Percentiles rank a stretch among this genome's conserved stretches.
Evolutionary conservation across 2,113 vertebrate genomes (phyloP).

Genomic region (Ptilorrhoa leucosticta): DNA sequence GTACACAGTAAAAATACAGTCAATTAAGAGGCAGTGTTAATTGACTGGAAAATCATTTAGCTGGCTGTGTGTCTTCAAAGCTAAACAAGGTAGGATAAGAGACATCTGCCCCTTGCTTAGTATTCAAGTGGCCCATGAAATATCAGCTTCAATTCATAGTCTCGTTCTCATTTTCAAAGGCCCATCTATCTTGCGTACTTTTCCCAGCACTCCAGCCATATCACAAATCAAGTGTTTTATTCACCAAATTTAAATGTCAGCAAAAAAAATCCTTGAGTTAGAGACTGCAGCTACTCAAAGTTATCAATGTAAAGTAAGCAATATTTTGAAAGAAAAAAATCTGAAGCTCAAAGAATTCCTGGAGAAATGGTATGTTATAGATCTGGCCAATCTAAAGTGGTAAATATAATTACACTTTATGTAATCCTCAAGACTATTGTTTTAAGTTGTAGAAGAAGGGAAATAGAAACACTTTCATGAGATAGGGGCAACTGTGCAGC

Average conservation of each 20-base stretch:
- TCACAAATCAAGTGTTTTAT: neutral
- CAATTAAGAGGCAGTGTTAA: slow-evolving; percentile 20
- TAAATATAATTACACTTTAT: neutral
- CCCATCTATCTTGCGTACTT: neutral
- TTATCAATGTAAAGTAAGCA: neutral
- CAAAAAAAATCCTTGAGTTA: neutral
- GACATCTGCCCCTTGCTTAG: neutral
- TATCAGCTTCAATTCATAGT: neutral
- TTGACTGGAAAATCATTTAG: slow-evolving; percentile 4
- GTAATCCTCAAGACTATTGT: neutral
- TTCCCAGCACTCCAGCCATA: neutral
- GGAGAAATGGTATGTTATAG: neutral
- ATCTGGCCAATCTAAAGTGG: neutral
- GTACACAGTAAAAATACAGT: neutral
- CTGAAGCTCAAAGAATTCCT: neutral
- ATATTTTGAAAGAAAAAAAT: neutral
- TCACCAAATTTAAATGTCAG: neutral
- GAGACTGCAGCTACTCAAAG: neutral
- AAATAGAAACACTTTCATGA: neutral
- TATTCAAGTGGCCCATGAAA: neutral
- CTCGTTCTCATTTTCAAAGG: neutral
- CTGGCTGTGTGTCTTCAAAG: neutral
- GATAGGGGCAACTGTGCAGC: neutral
- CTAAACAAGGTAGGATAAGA: neutral
- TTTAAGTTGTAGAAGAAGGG: neutral